Evolutionary conservation across 92 coral and sea anemone species (phyloP), one percentile per base, ranked within the genome.

Genomic region (Blastomussa wellsi): DNA sequence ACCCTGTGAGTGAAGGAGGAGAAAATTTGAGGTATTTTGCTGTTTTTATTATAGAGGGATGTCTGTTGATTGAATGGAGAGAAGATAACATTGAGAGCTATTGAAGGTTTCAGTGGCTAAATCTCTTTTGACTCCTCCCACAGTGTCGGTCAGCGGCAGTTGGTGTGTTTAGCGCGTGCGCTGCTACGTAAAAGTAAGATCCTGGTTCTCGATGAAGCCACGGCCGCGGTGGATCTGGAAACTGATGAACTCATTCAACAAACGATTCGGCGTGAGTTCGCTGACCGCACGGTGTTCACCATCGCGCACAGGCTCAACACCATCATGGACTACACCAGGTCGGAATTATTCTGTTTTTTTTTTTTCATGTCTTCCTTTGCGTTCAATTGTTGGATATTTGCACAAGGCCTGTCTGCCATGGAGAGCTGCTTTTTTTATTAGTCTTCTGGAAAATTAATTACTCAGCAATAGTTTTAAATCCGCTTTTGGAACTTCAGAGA

Each of bases 201-300:
- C 59, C 92, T 95, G 78, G 95, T 95, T 41, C 88, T 95, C 38
- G 98, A 95, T 75, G 98, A 95, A 89, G 98, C 98, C 82, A 95
- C 98, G 64, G 98, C 98, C 32, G 98, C 98, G 49, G 98, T 95
- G 82, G 98, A 95, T 87, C 91, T 95, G 89, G 98, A 95, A 86
- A 95, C 98, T 67, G 98, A 95, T 86, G 98, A 95, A 76, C 95
- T 95, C 71, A 95, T 95, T 81, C 98, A 95, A 67, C 89, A 95
- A 69, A 95, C 98, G 44, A 95, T 95, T 62, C 94, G 98, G 38
- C 91, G 84, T 28, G 98, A 95, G 94, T 95, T 95, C 85, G 92
- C 97, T 74, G 98, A 95, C 86, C 89, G 98, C 74, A 95, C 98
- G 1, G 96, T 95, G 78, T 83, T 95, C 69, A 95, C 98, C 80